Evolutionary conservation across 2,888 invertebrate species (phyloP), one percentile per base, ranked within the genome.

Genomic region (Sarcophaga subvicina): DNA sequence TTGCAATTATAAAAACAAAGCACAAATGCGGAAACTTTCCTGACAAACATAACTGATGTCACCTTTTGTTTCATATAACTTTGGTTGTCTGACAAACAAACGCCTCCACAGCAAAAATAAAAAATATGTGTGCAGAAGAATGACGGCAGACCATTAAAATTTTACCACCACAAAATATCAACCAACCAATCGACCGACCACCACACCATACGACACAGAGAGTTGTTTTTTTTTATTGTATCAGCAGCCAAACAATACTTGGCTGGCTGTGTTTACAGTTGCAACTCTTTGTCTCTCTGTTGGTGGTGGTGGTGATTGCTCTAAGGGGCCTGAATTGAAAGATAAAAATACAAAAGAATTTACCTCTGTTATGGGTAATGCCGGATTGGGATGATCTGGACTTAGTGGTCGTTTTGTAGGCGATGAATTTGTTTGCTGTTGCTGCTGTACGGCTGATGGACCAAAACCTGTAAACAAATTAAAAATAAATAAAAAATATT

Each of bases 371-470:
- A 96, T 96, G 87, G 96, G 95, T 91, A 95, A 94, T 66, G 95
- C 95, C 85, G 96, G 95, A 94, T 96, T 95, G 14, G 95, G 95
- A 90, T 95, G 95, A 91, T 96, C 96, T 54, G 95, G 95, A 81
- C 95, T 95, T 88, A 94, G 92, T 49, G 95, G 94, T 88, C 95
- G 93, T 89, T 95, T 94, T 64, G 94, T 95, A 80, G 95, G 95
- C 67, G 94, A 94, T 85, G 94, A 82, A 75, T 84, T 87, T 63
- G 71, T 69, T 84, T 87, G 86, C 75, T 83, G 81, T 78, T 78
- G 77, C 59, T 77, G 69, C n/a, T 69, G 85, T 70, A 94, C 93
- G 85, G 94, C 94, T 59, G 54, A 54, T 54, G 94, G 91, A 80
- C 95, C 95, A 90, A 95, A 95, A 90, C 95, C 95, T 95, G 90